These are phyloP conservation scores for Agapornis roseicollis DNA, from an alignment of 2,113 vertebrate genomes.

Conservation along the genomic window DNA sequence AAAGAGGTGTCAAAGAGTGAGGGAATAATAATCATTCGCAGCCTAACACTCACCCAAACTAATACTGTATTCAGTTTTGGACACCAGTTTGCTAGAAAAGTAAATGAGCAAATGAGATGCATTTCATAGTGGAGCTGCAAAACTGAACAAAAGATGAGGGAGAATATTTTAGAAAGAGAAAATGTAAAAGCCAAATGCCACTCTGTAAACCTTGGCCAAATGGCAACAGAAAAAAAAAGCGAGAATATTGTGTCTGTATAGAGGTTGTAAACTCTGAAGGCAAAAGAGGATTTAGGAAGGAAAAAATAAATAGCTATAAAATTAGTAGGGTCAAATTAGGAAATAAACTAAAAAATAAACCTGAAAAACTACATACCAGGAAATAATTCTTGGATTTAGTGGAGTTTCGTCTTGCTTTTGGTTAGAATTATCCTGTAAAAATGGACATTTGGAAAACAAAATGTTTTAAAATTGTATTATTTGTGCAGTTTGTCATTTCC, in stretches of 20 bases:
- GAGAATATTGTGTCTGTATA: not conserved
- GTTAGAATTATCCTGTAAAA: not conserved
- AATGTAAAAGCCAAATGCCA: not conserved
- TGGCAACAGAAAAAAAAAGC: not conserved
- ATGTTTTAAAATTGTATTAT: not conserved
- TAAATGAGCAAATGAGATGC: not conserved
- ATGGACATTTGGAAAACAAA: not conserved
- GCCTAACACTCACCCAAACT: not conserved
- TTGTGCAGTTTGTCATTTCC: not conserved
- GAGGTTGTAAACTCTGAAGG: not conserved
- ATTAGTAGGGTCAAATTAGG: not conserved
- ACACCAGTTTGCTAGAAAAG: not conserved
- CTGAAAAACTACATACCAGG: not conserved
- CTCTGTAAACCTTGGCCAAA: not conserved
- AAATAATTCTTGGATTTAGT: not conserved
- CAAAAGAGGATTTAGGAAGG: not conserved
- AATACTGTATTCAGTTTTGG: not conserved
- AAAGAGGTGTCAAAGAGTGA: not conserved
- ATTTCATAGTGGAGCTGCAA: not conserved
- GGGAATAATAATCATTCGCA: slow-evolving; percentile 28
- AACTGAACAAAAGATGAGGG: not conserved
- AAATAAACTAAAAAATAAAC: not conserved
- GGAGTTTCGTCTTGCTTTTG: not conserved
- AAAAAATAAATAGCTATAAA: not conserved
- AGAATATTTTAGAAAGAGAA: not conserved